Conservation (phyloP, 2,797 vertebrate species). For the Thalassophryne amazonica region DNA sequence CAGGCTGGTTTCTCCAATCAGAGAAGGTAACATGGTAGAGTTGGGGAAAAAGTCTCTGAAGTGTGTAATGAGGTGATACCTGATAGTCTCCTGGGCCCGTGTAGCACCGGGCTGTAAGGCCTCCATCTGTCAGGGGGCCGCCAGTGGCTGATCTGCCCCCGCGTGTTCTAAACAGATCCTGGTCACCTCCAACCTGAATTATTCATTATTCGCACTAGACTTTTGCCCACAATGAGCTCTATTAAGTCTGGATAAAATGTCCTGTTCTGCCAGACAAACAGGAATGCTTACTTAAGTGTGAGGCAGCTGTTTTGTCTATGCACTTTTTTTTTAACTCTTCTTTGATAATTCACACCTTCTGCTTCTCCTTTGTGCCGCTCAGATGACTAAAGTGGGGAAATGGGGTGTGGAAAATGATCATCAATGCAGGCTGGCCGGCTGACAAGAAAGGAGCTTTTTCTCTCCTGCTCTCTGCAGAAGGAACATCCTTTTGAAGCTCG, state of each 20-base stretch:
- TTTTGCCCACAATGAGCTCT: constrained; percentile 51
- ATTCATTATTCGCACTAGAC: constrained; percentile 72
- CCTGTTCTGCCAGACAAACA: constrained; percentile 70
- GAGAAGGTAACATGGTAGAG: constrained; percentile 50
- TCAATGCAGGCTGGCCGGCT: constrained; percentile 73
- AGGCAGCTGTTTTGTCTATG: constrained; percentile 51
- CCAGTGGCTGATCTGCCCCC: constrained; percentile 69
- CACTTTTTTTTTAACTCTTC: constrained; percentile 48
- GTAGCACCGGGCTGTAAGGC: constrained; percentile 69
- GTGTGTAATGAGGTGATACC: constrained; percentile 79
- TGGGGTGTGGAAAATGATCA: constrained; percentile 78
- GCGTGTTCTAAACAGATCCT: constrained; percentile 68
- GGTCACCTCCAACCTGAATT: constrained; percentile 68
- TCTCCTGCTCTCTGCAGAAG: constrained; percentile 43
- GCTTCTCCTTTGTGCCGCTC: constrained; percentile 70
- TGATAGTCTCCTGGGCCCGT: constrained; percentile 68
- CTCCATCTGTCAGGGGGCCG: constrained; percentile 77
- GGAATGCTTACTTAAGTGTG: constrained; percentile 49
- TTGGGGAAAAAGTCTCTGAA: constrained; percentile 70
- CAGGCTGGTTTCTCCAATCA: constrained; percentile 44
- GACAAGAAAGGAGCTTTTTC: constrained; percentile 60
- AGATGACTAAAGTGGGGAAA: constrained; percentile 76
- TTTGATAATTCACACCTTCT: constrained; percentile 73
- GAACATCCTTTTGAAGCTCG: constrained; percentile 41
- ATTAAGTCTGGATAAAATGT: constrained; percentile 52